Conservation (phyloP, 2,797 vertebrate species). For the Discoglossus pictus region DNA sequence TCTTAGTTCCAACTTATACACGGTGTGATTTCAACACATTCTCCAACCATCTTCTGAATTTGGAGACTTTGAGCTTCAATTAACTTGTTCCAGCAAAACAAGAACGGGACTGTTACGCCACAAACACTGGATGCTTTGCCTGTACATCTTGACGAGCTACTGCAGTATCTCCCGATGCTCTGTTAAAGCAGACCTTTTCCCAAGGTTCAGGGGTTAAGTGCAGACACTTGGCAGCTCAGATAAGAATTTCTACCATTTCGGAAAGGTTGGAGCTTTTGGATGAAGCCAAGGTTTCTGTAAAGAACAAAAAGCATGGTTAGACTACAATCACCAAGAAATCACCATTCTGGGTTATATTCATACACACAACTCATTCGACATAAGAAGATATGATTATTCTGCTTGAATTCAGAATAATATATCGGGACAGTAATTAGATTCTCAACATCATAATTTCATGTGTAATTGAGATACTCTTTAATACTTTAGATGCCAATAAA, state of each 20-base stretch:
- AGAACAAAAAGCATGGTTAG: neutral
- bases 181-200: constrained; percentile 8
- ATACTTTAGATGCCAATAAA: constrained; percentile 29
- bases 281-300: constrained; percentile 52
- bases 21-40: neutral
- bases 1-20: too few relatives aligned
- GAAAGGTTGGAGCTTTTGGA: constrained; percentile 63
- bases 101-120: neutral
- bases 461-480: constrained; percentile 15
- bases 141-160: constrained; percentile 15
- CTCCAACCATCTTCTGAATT: neutral
- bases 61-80: neutral
- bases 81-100: neutral
- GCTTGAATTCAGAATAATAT: too few relatives aligned
- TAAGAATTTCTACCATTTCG: constrained; percentile 77
- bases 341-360: neutral
- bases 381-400: too few relatives aligned
- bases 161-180: neutral
- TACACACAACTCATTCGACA: neutral
- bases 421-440: too few relatives aligned
- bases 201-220: neutral
- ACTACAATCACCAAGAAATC: too few relatives aligned
- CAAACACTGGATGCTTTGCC: constrained; percentile 6
- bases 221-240: constrained; percentile 56
- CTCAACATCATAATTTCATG: neutral